Evolutionary conservation across 2,797 vertebrate genomes (phyloP).

Genomic region (Dryobates pubescens): DNA sequence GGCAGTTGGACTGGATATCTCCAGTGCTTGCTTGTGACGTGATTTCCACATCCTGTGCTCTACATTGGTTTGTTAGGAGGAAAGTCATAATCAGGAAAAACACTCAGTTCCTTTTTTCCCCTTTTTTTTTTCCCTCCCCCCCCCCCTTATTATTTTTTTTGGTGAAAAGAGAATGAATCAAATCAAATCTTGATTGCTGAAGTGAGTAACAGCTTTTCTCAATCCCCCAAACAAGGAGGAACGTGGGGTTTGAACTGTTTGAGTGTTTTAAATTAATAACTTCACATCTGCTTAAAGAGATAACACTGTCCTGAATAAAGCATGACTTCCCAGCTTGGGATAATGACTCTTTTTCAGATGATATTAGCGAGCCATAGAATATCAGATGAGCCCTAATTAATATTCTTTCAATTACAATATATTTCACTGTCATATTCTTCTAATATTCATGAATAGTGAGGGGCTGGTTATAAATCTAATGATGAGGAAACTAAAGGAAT

Average conservation of each 20-base stretch:
- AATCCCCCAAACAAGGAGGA: constrained; percentile 38
- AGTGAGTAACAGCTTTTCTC: constrained; percentile 42
- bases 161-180: background rate
- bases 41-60: background rate
- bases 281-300: constrained; percentile 52
- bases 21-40: background rate
- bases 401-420: constrained; percentile 61
- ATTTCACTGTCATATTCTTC: constrained; percentile 50
- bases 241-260: constrained; percentile 33
- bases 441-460: constrained; percentile 48
- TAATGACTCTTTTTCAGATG: constrained; percentile 48
- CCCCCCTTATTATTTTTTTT: background rate
- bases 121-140: background rate
- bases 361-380: constrained; percentile 31
- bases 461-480: constrained; percentile 35
- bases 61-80: background rate
- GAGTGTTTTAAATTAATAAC: constrained; percentile 52
- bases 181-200: constrained; percentile 1
- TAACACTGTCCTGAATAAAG: constrained; percentile 51
- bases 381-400: constrained; percentile 62
- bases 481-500: background rate
- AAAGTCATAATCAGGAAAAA: background rate
- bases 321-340: constrained; percentile 19
- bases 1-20: too few species aligned
- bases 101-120: background rate